Percentiles rank a stretch among this genome's conserved stretches.
phyloP scores from a whole-genome alignment of 64 coral and sea anemone genomes.

The Anthopleura sola region DNA sequence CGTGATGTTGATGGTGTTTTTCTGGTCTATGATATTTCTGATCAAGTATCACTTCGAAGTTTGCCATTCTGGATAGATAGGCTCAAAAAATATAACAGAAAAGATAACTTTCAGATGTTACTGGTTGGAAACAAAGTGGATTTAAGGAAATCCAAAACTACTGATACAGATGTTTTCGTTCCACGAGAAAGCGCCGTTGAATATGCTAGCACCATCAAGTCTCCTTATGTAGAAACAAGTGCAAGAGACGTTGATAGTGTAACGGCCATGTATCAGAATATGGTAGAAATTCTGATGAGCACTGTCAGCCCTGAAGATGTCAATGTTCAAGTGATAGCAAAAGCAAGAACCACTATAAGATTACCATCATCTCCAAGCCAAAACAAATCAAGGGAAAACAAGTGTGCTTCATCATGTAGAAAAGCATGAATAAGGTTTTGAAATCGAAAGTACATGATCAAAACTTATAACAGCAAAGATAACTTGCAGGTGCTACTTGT shows the following conservation, averaged over 20 bases:
- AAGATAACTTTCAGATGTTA: background rate
- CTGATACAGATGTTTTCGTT: background rate
- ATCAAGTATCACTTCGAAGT: background rate
- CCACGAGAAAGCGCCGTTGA: background rate
- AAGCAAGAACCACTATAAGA: background rate
- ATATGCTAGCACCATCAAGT: background rate
- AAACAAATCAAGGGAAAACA: background rate
- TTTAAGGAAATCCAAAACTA: background rate
- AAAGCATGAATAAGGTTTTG: no score
- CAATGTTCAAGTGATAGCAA: background rate
- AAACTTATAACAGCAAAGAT: no score
- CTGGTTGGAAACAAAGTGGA: constrained; percentile 30
- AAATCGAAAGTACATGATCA: no score
- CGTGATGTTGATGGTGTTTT: constrained; percentile 14
- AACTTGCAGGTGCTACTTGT: no score
- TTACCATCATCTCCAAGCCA: background rate
- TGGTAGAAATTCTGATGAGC: background rate
- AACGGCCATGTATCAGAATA: background rate
- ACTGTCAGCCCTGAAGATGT: background rate
- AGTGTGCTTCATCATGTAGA: background rate
- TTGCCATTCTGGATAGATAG: background rate
- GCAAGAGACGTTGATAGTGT: background rate
- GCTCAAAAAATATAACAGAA: background rate
- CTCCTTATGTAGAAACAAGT: constrained; percentile 7
- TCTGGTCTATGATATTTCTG: constrained; percentile 19